phyloP scores from a whole-genome alignment of 2,113 vertebrate species.

The Rhinolophus ferrumequinum region DNA sequence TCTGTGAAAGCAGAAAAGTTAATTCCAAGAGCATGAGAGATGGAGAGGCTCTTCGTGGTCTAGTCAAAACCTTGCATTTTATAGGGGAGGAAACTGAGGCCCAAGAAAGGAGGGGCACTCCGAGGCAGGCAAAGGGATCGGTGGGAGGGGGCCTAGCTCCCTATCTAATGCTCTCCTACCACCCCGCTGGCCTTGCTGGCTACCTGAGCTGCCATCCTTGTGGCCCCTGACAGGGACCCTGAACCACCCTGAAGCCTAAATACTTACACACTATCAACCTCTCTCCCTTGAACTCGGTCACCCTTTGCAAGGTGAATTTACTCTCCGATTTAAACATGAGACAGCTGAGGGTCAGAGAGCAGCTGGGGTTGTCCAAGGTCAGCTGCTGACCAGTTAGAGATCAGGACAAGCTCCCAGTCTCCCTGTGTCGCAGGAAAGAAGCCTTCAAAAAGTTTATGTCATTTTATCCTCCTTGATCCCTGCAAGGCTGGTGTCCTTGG shows the following conservation, averaged over 20 bases:
- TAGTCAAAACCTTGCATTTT: not conserved
- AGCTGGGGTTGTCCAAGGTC: not conserved
- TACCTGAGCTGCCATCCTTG: not conserved
- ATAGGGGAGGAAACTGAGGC: not conserved
- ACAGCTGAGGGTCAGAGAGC: rapidly evolving
- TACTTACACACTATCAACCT: not conserved
- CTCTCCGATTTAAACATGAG: not conserved
- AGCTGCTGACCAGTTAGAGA: not conserved
- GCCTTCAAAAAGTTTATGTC: not conserved
- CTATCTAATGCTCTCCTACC: not conserved
- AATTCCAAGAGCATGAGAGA: no score
- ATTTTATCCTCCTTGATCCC: not conserved
- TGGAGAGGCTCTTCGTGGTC: no score
- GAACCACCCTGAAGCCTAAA: not conserved
- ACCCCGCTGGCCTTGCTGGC: not conserved
- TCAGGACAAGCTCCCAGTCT: not conserved
- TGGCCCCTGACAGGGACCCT: no score
- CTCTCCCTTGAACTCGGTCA: not conserved
- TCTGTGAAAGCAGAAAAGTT: no score
- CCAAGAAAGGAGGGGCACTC: not conserved
- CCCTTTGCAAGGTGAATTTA: not conserved
- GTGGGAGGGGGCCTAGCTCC: not conserved
- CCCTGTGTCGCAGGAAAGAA: not conserved
- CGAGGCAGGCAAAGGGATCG: not conserved
- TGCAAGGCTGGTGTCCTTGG: not conserved